Base-by-base conservation (phyloP, 2,113 vertebrate genomes). In the Pristiophorus japonicus region DNA sequence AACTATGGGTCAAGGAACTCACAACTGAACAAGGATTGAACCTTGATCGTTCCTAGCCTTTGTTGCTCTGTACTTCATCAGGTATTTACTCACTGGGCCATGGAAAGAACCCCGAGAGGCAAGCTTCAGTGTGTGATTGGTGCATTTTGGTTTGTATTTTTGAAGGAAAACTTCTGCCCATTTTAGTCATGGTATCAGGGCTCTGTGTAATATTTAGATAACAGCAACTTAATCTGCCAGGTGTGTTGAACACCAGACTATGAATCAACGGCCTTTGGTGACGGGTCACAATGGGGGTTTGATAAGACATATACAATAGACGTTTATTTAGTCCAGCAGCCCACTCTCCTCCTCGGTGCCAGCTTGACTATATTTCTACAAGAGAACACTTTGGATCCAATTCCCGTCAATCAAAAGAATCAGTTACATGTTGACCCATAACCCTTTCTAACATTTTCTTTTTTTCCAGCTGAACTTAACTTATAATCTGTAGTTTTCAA, bases 291-390 rank as follows among this genome's bases (percentile, higher is more conserved):
- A 70, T 51, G 93, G 38, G 3, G 10, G 24, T 94, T 73, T 94
- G 93, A 94, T 94, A 94, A 94, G 45, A 8, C 66, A 70, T 47
- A 12, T 73, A 94, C 93, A 94, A 94, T 70, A 45, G 12, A 30
- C 3, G 38, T 94, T 73, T 94, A 67, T 73, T 70, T 94, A 70
- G 5, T 66, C 65, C n/a, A 81, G 45, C 93, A 22, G 14, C 66
- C n/a, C 45, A 70, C 27, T 94, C 93, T 70, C 42, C 27, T 94
- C 66, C 66, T 94, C 51, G 93, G 66, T 94, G 65, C 65, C 66
- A 30, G 24, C 30, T 51, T 94, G 93, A 51, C 65, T 51, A 51
- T 70, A 92, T 63, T 62, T 20, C 34, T 18, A 92, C 34, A 63
- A 45, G 59, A 18, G 5, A 92, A 38, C 34, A 63, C 34, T 10